Conservation (phyloP, 1,140 invertebrate species). For the Batillaria attramentaria region DNA sequence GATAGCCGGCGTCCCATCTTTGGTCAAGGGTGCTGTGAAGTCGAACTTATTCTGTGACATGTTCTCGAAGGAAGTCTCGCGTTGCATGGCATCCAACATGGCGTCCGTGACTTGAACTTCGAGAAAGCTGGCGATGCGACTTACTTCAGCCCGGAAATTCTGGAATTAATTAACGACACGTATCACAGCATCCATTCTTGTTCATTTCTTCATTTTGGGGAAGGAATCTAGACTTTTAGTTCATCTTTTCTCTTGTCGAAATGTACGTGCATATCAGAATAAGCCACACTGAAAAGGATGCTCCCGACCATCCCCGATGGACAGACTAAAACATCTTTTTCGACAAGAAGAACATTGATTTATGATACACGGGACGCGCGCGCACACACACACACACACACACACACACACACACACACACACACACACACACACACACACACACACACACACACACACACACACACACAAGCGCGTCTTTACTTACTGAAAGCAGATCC, state of each 20-base stretch:
- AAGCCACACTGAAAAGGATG: not conserved
- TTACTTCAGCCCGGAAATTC: constrained; percentile 13
- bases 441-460: not conserved
- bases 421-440: constrained; percentile 16
- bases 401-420: not conserved
- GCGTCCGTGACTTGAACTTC: constrained; percentile 4
- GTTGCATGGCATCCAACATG: not conserved
- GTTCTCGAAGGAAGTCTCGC: constrained; percentile 15
- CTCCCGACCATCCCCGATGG: not conserved
- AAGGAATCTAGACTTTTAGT: not conserved
- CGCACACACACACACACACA: not conserved
- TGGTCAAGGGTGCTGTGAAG: not conserved
- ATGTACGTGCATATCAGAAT: not conserved
- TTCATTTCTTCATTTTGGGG: not conserved
- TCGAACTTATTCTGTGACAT: constrained; percentile 21
- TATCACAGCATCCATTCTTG: not conserved
- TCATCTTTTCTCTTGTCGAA: not conserved
- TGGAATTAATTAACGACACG: not conserved
- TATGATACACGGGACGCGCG: not conserved
- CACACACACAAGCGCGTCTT: not conserved
- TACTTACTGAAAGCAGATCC: constrained; percentile 10
- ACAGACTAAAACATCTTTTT: not conserved
- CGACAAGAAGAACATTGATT: not conserved
- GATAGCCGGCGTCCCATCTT: not conserved
- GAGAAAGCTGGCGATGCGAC: constrained; percentile 8